Percentiles rank a stretch among this genome's conserved stretches.
Conservation (phyloP, 2,113 vertebrate genomes). For the Eolophus roseicapilla region DNA sequence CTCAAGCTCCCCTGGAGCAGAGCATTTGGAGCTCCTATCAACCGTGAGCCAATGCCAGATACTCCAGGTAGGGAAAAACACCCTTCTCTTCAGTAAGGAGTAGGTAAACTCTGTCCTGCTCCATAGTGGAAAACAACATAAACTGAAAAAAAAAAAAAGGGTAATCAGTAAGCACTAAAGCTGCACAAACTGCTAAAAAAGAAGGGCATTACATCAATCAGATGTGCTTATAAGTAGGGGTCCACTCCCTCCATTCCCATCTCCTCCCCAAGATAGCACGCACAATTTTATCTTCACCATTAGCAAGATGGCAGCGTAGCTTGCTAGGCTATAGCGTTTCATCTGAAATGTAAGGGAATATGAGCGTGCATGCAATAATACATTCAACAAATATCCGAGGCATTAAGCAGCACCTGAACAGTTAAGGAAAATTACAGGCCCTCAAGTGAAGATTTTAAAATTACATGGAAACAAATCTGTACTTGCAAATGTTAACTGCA, state of each 20-base stretch:
- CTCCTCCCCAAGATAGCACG: background rate
- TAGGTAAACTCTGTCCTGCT: background rate
- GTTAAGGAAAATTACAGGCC: background rate
- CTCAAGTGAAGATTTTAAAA: background rate
- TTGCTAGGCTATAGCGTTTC: background rate
- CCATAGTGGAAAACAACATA: background rate
- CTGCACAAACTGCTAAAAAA: background rate
- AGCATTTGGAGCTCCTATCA: background rate
- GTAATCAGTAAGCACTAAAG: background rate
- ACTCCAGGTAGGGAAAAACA: background rate
- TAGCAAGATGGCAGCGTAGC: background rate
- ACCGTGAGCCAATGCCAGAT: background rate
- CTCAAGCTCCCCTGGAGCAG: background rate
- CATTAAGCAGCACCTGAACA: background rate
- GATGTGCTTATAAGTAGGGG: background rate
- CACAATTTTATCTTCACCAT: background rate
- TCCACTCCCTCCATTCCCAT: background rate
- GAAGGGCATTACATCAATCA: background rate
- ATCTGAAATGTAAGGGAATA: background rate
- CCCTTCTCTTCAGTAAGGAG: background rate
- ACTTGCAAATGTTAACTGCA: background rate
- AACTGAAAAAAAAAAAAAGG: background rate
- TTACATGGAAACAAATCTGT: background rate
- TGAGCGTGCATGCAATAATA: background rate
- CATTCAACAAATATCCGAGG: background rate